Conservation (phyloP, 2,888 invertebrate species). For the Julus scandinavius region DNA sequence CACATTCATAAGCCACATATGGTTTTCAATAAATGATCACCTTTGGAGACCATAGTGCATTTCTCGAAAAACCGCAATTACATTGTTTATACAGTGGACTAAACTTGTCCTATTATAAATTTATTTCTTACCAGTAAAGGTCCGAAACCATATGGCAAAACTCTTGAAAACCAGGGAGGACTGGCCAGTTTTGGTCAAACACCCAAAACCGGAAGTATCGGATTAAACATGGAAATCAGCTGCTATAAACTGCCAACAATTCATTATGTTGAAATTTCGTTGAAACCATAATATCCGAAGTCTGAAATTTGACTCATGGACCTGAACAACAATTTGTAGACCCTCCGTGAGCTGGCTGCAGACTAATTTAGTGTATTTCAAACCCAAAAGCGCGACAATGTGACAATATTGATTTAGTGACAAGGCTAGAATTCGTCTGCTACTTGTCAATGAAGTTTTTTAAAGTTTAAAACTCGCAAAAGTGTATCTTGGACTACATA, state of each 20-base stretch:
- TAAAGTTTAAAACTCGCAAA: not conserved
- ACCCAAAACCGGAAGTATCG: constrained; percentile 28
- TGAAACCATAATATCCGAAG: not conserved
- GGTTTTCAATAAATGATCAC: not conserved
- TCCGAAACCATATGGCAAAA: not conserved
- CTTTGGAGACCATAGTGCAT: not conserved
- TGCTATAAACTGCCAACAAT: not conserved
- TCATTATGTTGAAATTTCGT: not conserved
- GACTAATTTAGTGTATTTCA: not conserved
- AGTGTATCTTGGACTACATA: not conserved
- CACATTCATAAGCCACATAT: not conserved
- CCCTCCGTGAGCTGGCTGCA: not conserved
- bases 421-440: not conserved
- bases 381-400: not conserved
- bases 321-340: not conserved
- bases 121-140: not conserved
- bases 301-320: not conserved
- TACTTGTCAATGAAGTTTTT: not conserved
- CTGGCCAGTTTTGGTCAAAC: not conserved
- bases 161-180: not conserved
- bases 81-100: not conserved
- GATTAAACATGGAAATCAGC: constrained; percentile 24
- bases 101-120: not conserved
- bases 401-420: constrained; percentile 3
- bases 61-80: not conserved